Conservation (phyloP, 2,888 invertebrate species). For the Drosophila antonietae region DNA sequence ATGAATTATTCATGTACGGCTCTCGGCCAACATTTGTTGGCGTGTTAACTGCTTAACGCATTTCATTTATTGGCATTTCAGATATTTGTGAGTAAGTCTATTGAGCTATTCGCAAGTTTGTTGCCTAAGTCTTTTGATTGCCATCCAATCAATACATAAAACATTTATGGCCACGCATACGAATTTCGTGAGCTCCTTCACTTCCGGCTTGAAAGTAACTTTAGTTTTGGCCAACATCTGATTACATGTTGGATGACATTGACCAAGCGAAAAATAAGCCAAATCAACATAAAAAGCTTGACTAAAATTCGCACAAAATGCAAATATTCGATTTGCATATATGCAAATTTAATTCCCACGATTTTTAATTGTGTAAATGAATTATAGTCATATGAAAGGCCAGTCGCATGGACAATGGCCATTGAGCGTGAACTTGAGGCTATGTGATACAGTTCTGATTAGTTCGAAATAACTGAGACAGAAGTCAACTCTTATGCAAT, state of each 20-base stretch:
- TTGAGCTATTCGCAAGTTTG: slow-evolving; percentile 44
- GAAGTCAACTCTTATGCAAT: slow-evolving; percentile 12
- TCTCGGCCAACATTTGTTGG: slow-evolving; percentile 24
- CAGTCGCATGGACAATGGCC: slow-evolving; percentile 21
- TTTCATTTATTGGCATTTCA: slow-evolving; percentile 45
- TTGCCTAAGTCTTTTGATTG: slow-evolving; percentile 67
- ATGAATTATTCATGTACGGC: slow-evolving; percentile 55
- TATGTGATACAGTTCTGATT: slow-evolving; percentile 50
- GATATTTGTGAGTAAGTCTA: slow-evolving; percentile 24
- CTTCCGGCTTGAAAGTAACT: slow-evolving; percentile 63
- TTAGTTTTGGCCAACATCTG: slow-evolving; percentile 29
- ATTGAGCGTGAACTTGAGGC: slow-evolving; percentile 51
- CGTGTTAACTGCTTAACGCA: slow-evolving; percentile 57
- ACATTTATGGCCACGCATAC: slow-evolving; percentile 10
- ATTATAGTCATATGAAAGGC: slow-evolving; percentile 26
- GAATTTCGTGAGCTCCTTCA: slow-evolving; percentile 29
- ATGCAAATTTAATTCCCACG: slow-evolving; percentile 78
- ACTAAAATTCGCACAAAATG: slow-evolving; percentile 30
- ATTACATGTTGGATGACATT: slow-evolving; percentile 65
- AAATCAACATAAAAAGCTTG: slow-evolving; percentile 21
- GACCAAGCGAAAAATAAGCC: slow-evolving; percentile 39
- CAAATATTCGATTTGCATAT: slow-evolving; percentile 65
- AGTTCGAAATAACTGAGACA: slow-evolving; percentile 14
- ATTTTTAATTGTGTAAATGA: slow-evolving; percentile 65
- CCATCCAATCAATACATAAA: slow-evolving; percentile 10